These are phyloP conservation scores for Lochmaea crataegi DNA, from an alignment of 2,888 invertebrate species.

Conservation along the genomic window DNA sequence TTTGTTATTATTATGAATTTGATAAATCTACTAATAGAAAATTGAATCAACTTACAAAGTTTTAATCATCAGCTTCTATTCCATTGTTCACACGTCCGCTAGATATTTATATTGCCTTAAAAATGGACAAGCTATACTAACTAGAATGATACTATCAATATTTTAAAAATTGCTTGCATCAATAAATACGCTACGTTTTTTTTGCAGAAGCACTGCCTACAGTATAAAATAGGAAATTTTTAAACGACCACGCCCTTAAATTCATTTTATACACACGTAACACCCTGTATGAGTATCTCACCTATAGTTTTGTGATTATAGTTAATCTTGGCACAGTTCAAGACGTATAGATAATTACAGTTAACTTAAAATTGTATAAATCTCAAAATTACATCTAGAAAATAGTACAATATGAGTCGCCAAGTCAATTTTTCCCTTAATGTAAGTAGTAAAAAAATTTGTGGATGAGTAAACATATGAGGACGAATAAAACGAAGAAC, in stretches of 20 bases:
- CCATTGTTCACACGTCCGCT: no score
- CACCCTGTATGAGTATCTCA: constrained; percentile 10
- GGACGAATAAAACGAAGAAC: no score
- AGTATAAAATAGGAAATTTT: neutral
- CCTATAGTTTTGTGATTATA: constrained; percentile 26
- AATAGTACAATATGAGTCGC: constrained; percentile 4
- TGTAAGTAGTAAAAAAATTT: no score
- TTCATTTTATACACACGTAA: neutral
- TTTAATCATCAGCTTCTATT: no score
- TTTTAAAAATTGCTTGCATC: neutral
- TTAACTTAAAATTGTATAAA: constrained; percentile 13
- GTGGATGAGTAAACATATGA: no score
- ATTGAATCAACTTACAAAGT: no score
- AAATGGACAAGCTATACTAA: neutral
- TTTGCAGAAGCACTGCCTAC: neutral
- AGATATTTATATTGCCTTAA: neutral
- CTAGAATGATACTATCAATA: neutral
- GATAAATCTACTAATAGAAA: no score
- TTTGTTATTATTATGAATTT: no score
- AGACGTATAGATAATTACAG: constrained; percentile 9
- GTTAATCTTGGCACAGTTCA: constrained; percentile 23
- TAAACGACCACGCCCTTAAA: neutral
- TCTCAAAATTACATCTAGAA: constrained; percentile 5
- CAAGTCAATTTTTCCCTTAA: constrained; percentile 2
- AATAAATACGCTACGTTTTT: neutral